Conservation (phyloP, 2,888 invertebrate species). For the Eueremaeus valkanovi region DNA sequence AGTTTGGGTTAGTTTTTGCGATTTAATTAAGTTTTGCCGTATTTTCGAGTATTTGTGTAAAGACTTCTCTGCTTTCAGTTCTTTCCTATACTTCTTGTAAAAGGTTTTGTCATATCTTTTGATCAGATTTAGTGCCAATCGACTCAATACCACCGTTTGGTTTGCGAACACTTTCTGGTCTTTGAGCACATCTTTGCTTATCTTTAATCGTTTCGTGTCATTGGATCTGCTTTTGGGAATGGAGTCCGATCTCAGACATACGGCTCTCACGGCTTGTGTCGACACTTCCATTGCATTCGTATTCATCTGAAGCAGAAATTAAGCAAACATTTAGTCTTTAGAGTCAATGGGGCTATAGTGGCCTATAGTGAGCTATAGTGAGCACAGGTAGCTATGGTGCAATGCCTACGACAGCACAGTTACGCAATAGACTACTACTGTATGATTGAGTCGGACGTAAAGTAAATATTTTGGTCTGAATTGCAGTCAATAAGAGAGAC, state of each 20-base stretch:
- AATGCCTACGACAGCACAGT: too few relatives aligned
- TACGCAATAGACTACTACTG: too few relatives aligned
- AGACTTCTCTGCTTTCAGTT: neutral
- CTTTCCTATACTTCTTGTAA: neutral
- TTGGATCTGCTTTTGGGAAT: neutral
- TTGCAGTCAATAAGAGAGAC: too few relatives aligned
- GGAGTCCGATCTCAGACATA: neutral
- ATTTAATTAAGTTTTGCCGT: too few relatives aligned
- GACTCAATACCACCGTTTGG: neutral
- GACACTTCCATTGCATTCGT: neutral
- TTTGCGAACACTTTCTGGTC: neutral
- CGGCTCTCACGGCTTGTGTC: neutral
- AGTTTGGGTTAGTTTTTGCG: too few relatives aligned
- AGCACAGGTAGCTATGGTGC: too few relatives aligned
- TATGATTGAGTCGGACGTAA: too few relatives aligned
- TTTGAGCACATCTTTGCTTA: neutral
- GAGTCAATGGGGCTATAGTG: too few relatives aligned
- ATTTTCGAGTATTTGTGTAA: neutral
- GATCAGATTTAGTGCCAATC: neutral
- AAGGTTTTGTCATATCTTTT: neutral
- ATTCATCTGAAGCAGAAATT: too few relatives aligned
- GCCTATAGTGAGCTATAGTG: too few relatives aligned
- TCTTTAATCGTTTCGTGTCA: neutral
- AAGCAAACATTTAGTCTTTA: too few relatives aligned
- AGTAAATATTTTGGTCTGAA: too few relatives aligned